Evolutionary conservation across 2,888 invertebrate species (phyloP).

Genomic region (Orchesellides sinensis): DNA sequence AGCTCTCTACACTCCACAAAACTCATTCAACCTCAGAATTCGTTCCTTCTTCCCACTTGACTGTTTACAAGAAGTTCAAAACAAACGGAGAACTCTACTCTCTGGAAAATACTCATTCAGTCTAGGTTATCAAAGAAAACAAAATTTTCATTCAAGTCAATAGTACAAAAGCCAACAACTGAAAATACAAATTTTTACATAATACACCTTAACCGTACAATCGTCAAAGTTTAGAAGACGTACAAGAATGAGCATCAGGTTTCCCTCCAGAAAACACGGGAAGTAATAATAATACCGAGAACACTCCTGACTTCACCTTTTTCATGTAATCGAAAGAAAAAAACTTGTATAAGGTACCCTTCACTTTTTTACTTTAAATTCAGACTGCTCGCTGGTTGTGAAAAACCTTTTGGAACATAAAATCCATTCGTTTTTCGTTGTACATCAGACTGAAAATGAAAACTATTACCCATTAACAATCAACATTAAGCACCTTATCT

Average conservation of each 20-base stretch:
- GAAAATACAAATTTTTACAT: slow-evolving; percentile 53
- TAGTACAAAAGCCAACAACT: slow-evolving; percentile 54
- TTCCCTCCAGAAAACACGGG: slow-evolving; percentile 62
- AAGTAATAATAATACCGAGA: slow-evolving; percentile 55
- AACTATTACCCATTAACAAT: slow-evolving; percentile 60
- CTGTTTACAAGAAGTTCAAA: neutral
- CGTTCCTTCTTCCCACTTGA: slow-evolving; percentile 22
- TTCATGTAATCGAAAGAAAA: slow-evolving; percentile 41
- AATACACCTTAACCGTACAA: slow-evolving; percentile 32
- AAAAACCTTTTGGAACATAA: slow-evolving; percentile 36
- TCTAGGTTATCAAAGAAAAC: slow-evolving; percentile 31
- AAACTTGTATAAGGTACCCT: slow-evolving; percentile 51
- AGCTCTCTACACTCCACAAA: slow-evolving; percentile 49
- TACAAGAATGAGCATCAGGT: slow-evolving; percentile 45
- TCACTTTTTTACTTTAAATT: slow-evolving; percentile 48
- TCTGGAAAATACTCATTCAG: slow-evolving; percentile 58
- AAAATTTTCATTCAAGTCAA: slow-evolving; percentile 56
- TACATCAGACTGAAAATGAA: slow-evolving; percentile 24
- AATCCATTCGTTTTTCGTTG: slow-evolving; percentile 19
- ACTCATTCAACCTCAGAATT: slow-evolving; percentile 55
- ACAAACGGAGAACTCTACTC: slow-evolving; percentile 18
- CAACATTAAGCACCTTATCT: slow-evolving; percentile 40
- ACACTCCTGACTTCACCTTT: slow-evolving; percentile 46
- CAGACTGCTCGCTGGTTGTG: slow-evolving; percentile 16
- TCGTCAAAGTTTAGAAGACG: slow-evolving; percentile 26